Evolutionary conservation across 2,888 invertebrate species (phyloP).

Genomic region (Congeria kusceri): DNA sequence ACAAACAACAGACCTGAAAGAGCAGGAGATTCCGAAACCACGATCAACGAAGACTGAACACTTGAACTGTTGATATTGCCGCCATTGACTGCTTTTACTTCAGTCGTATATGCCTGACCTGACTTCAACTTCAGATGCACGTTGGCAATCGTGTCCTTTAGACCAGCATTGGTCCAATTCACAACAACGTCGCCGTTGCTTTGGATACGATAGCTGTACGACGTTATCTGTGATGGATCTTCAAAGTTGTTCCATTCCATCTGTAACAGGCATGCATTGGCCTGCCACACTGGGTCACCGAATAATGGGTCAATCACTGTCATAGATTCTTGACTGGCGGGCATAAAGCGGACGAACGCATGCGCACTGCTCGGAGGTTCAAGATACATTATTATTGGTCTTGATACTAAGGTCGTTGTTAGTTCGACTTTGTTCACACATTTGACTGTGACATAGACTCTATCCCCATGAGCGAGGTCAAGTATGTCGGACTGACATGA

Average conservation of each 20-base stretch:
- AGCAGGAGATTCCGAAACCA: slow-evolving; percentile 12
- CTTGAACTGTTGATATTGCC: slow-evolving; percentile 12
- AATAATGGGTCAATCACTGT: too few relatives aligned
- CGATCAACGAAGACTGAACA: slow-evolving; percentile 4
- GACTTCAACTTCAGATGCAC: background rate
- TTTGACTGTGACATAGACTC: slow-evolving; percentile 21
- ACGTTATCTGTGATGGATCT: slow-evolving; percentile 11
- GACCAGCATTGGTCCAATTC: slow-evolving; percentile 10
- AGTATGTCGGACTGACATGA: background rate
- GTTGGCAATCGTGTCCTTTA: background rate
- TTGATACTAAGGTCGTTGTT: background rate
- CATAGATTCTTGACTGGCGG: background rate
- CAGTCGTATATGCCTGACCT: slow-evolving; percentile 7
- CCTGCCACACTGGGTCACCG: background rate
- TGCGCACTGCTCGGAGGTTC: slow-evolving; percentile 10
- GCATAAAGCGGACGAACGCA: background rate
- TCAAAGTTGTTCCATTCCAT: slow-evolving; percentile 38
- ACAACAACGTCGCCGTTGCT: background rate
- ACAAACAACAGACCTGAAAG: too few relatives aligned
- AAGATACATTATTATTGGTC: slow-evolving; percentile 2
- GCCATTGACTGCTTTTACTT: slow-evolving; percentile 32
- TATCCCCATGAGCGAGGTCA: slow-evolving; percentile 18
- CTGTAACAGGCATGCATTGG: slow-evolving; percentile 6
- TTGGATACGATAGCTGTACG: slow-evolving; percentile 32
- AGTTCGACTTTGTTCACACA: slow-evolving; percentile 44